phyloP scores from a whole-genome alignment of 2,113 vertebrate species.

The Chelonoidis abingdonii region DNA sequence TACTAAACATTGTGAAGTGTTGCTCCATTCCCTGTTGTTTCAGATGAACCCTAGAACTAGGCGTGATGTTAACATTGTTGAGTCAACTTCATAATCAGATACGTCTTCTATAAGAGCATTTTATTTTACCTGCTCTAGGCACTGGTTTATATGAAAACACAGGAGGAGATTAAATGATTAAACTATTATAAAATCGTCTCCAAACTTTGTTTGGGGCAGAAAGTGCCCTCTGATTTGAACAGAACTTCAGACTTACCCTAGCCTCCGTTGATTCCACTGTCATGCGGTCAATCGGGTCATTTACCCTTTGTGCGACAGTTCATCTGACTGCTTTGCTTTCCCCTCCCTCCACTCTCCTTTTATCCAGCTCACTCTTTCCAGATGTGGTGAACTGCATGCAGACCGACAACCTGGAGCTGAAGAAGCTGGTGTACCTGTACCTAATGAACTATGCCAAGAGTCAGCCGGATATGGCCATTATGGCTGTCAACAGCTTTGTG shows the following conservation, averaged over 20 bases:
- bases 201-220: background rate
- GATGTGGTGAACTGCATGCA: constrained; percentile 99
- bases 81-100: background rate
- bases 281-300: fast-evolving
- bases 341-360: background rate
- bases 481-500: constrained; percentile 99
- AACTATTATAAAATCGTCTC: background rate
- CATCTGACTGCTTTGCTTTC: background rate
- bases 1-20: background rate
- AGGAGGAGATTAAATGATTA: background rate
- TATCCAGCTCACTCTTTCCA: constrained; percentile 92
- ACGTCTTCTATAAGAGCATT: background rate
- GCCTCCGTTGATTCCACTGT: background rate
- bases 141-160: background rate
- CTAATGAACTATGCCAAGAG: constrained; percentile 99
- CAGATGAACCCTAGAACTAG: background rate
- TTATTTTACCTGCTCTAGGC: background rate
- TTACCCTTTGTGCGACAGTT: background rate
- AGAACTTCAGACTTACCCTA: background rate
- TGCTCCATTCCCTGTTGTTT: background rate
- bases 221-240: background rate
- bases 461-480: constrained; percentile 99
- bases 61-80: background rate
- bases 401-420: constrained; percentile 97
- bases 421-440: constrained; percentile 98